Percentiles rank a stretch among this genome's conserved stretches.
These are phyloP conservation scores for Salpingus planirostris DNA, from an alignment of 2,888 invertebrate species.

Conservation along the genomic window DNA sequence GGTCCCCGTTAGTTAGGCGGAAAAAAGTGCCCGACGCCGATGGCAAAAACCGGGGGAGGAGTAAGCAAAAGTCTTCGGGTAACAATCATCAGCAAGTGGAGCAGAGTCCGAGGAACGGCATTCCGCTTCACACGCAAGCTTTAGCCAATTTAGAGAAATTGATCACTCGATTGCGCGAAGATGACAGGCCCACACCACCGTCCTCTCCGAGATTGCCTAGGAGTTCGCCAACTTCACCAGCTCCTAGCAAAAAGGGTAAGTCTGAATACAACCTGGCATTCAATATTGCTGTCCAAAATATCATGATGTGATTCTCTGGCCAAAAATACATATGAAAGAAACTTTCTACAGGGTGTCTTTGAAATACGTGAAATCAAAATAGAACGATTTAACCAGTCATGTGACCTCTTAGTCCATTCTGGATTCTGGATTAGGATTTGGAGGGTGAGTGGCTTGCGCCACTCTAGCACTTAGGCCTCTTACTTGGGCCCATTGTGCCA, in stretches of 20 bases:
- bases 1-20: constrained; percentile 37
- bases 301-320: too few species aligned
- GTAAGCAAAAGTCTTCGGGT: constrained; percentile 27
- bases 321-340: too few species aligned
- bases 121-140: constrained; percentile 44
- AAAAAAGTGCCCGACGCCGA: constrained; percentile 32
- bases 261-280: not conserved
- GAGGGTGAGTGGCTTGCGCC: too few species aligned
- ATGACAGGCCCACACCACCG: constrained; percentile 46
- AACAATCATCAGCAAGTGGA: constrained; percentile 12
- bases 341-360: too few species aligned
- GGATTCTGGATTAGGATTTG: too few species aligned
- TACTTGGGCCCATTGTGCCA: too few species aligned
- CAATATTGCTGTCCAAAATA: not conserved
- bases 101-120: constrained; percentile 24
- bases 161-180: constrained; percentile 48
- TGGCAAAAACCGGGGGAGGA: constrained; percentile 19
- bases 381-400: too few species aligned
- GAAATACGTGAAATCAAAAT: too few species aligned
- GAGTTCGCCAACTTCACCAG: constrained; percentile 69
- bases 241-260: constrained; percentile 55
- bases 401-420: too few species aligned
- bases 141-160: constrained; percentile 51
- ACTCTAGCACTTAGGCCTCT: too few species aligned
- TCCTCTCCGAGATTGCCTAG: constrained; percentile 57